These are phyloP conservation scores for Remorina albescens DNA, from an alignment of 2,797 vertebrate species.

Conservation along the genomic window DNA sequence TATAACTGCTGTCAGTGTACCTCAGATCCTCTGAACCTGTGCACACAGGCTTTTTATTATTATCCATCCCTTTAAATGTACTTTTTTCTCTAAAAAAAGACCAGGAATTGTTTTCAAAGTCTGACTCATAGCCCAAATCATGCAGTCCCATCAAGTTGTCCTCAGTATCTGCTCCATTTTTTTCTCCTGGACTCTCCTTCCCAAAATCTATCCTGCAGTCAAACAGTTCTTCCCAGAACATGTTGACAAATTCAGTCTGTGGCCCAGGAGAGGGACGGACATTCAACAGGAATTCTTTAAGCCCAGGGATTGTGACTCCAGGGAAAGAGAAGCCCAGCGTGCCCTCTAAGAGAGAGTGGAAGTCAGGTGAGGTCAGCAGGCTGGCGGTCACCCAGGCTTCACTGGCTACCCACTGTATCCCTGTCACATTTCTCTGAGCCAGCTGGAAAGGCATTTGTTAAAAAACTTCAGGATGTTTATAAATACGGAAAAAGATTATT, in stretches of 20 bases:
- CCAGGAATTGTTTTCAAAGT: slow-evolving; percentile 6
- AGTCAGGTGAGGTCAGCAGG: slow-evolving; percentile 68
- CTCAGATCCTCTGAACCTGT: slow-evolving; percentile 70
- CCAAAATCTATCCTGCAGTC: slow-evolving; percentile 53
- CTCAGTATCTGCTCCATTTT: neutral
- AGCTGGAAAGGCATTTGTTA: slow-evolving; percentile 44
- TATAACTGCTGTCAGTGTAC: slow-evolving; percentile 74
- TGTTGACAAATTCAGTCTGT: slow-evolving; percentile 79
- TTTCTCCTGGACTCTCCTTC: neutral
- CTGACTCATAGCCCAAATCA: slow-evolving; percentile 1
- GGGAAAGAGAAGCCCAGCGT: slow-evolving; percentile 84
- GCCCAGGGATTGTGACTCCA: slow-evolving; percentile 76
- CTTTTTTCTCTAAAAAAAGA: neutral
- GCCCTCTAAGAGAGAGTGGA: slow-evolving; percentile 71
- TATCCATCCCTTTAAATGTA: neutral
- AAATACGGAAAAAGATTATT: neutral
- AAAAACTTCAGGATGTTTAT: neutral
- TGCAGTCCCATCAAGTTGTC: neutral
- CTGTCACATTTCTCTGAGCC: slow-evolving; percentile 69
- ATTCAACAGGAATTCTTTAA: slow-evolving; percentile 73
- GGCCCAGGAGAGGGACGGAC: slow-evolving; percentile 72
- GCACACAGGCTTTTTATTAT: slow-evolving; percentile 52
- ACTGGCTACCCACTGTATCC: slow-evolving; percentile 86
- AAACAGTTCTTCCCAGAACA: slow-evolving; percentile 84
- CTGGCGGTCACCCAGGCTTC: slow-evolving; percentile 84